A percentile compares a stretch with the other conserved stretches of the same genome.
Evolutionary conservation across 2,797 vertebrate species (phyloP).

Genomic region (Gallirallus australis): DNA sequence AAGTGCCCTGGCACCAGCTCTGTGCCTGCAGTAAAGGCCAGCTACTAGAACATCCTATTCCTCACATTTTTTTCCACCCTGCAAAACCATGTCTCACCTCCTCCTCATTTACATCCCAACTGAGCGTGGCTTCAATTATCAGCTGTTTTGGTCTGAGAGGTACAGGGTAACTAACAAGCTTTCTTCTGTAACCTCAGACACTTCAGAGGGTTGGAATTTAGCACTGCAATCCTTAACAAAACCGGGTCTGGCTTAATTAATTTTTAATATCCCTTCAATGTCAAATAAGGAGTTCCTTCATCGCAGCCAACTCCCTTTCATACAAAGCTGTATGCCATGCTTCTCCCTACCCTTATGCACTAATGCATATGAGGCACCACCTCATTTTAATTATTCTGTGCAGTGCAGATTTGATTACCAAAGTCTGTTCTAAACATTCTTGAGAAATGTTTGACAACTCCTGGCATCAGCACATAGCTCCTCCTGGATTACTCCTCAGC

Average conservation of each 20-base stretch:
- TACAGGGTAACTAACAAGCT: neutral
- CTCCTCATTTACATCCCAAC: neutral
- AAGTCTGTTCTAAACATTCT: neutral
- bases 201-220: neutral
- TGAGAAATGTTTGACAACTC: neutral
- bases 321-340: neutral
- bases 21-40: neutral
- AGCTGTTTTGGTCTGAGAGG: neutral
- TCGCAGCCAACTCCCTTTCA: neutral
- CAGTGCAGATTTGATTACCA: neutral
- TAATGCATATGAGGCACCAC: neutral
- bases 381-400: neutral
- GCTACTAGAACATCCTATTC: neutral
- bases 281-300: neutral
- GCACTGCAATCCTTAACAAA: neutral
- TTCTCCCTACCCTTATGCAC: neutral
- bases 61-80: neutral
- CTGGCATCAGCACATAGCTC: neutral
- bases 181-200: neutral
- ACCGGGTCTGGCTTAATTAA: neutral
- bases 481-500: constrained; percentile 16
- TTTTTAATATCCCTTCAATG: neutral
- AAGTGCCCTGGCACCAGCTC: neutral
- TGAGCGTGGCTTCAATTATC: neutral
- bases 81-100: neutral